A percentile compares a stretch with the other conserved stretches of the same genome.
phyloP scores from a whole-genome alignment of 2,888 invertebrate species.

The Euzophera pinguis region DNA sequence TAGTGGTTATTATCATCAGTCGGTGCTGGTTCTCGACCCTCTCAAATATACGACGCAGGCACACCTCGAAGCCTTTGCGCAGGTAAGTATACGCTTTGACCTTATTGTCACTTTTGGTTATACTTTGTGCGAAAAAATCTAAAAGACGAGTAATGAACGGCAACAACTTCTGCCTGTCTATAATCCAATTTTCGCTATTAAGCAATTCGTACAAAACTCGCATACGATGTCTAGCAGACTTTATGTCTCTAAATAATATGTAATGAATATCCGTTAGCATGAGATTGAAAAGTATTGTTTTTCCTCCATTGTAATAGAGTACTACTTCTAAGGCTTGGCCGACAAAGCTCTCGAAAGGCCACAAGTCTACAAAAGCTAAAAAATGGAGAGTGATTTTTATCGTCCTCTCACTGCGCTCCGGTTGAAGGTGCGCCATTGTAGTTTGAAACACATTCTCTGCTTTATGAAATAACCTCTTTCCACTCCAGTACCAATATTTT shows the following conservation, averaged over 20 bases:
- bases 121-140: conserved; percentile 65
- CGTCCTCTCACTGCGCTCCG: conserved; percentile 44
- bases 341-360: conserved; percentile 53
- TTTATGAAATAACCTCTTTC: conserved; percentile 39
- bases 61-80: conserved; percentile 75
- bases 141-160: conserved; percentile 64
- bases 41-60: conserved; percentile 71
- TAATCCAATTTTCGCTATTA: conserved; percentile 64
- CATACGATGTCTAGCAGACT: conserved; percentile 62
- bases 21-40: conserved; percentile 68
- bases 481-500: conserved; percentile 35
- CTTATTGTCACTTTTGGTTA: conserved; percentile 33
- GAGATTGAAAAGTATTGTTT: conserved; percentile 43
- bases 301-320: conserved; percentile 43
- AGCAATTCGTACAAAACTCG: conserved; percentile 73
- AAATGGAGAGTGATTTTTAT: conserved; percentile 50
- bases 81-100: conserved; percentile 46
- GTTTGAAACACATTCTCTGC: conserved; percentile 47
- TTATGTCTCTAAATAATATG: conserved; percentile 42
- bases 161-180: conserved; percentile 53
- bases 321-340: conserved; percentile 50
- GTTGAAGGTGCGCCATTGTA: conserved; percentile 43
- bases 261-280: conserved; percentile 55
- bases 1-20: conserved; percentile 64
- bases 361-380: conserved; percentile 40